phyloP scores from a whole-genome alignment of 2,888 invertebrate genomes.

The Epirrhoe alternata region DNA sequence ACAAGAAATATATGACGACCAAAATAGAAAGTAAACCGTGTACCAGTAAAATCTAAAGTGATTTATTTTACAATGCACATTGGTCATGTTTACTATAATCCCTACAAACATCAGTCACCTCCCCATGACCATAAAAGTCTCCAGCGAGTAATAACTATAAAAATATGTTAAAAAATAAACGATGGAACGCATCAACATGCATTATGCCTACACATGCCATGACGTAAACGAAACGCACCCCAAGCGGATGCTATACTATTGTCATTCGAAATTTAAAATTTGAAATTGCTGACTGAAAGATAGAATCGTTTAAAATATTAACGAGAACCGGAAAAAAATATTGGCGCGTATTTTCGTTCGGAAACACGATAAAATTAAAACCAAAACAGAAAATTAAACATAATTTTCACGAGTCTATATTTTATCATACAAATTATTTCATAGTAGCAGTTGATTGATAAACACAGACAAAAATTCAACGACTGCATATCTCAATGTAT shows the following conservation, averaged over 20 bases:
- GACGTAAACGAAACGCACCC: constrained; percentile 41
- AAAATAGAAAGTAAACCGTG: neutral
- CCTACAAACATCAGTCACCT: constrained; percentile 57
- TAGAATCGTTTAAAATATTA: neutral
- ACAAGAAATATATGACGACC: neutral
- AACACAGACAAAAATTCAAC: constrained; percentile 11
- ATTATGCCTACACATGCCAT: constrained; percentile 40
- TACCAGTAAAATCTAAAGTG: neutral
- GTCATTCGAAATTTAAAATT: constrained; percentile 27
- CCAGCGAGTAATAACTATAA: constrained; percentile 63
- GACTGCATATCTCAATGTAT: neutral
- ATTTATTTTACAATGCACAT: neutral
- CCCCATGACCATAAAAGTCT: constrained; percentile 60
- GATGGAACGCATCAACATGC: constrained; percentile 51
- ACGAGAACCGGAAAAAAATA: neutral
- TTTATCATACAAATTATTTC: too few relatives aligned
- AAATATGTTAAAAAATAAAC: constrained; percentile 58
- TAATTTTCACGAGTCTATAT: too few relatives aligned
- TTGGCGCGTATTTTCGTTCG: constrained; percentile 5
- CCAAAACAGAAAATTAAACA: too few relatives aligned
- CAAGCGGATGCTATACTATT: constrained; percentile 23
- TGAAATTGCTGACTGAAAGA: constrained; percentile 3
- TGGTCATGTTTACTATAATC: constrained; percentile 1
- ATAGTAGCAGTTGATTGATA: constrained; percentile 1
- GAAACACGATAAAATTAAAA: neutral